A percentile compares a stretch with the other conserved stretches of the same genome.
Evolutionary conservation across 2,113 vertebrate species (phyloP).

Genomic region (Coryphaenoides rupestris): DNA sequence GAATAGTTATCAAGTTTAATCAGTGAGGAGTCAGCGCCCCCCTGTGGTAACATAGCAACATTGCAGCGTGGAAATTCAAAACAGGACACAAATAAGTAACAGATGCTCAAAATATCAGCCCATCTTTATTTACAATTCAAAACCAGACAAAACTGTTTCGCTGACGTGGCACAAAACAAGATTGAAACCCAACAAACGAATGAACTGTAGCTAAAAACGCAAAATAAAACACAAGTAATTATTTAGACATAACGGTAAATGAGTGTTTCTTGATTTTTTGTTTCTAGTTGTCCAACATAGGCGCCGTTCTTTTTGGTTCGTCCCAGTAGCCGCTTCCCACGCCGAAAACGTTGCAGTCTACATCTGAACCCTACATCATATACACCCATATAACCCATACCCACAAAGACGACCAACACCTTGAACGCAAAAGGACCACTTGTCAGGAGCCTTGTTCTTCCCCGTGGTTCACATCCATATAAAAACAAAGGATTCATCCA

Average conservation of each 20-base stretch:
- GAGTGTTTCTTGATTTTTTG: too few species aligned
- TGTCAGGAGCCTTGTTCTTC: too few species aligned
- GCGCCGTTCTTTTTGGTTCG: neutral
- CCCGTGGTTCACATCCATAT: too few species aligned
- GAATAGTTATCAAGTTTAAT: neutral
- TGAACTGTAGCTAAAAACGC: constrained; percentile 11
- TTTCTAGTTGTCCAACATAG: too few species aligned
- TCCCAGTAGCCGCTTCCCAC: too few species aligned
- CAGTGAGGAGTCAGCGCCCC: constrained; percentile 23
- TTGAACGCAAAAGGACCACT: too few species aligned
- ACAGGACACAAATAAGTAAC: neutral
- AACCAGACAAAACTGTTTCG: constrained; percentile 36
- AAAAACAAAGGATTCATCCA: too few species aligned
- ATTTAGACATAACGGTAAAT: constrained; percentile 4
- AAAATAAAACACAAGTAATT: neutral
- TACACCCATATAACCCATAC: too few species aligned
- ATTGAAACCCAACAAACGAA: neutral
- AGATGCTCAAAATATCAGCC: constrained; percentile 48
- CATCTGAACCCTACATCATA: too few species aligned
- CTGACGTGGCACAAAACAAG: constrained; percentile 10
- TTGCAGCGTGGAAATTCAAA: constrained; percentile 14
- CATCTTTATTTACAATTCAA: constrained; percentile 65
- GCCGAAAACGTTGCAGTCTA: too few species aligned
- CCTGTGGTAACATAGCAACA: constrained; percentile 28
- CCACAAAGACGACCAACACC: too few species aligned